These are phyloP conservation scores for Stenopsyche tienmushanensis DNA, from an alignment of 1,140 invertebrate species.

Conservation along the genomic window DNA sequence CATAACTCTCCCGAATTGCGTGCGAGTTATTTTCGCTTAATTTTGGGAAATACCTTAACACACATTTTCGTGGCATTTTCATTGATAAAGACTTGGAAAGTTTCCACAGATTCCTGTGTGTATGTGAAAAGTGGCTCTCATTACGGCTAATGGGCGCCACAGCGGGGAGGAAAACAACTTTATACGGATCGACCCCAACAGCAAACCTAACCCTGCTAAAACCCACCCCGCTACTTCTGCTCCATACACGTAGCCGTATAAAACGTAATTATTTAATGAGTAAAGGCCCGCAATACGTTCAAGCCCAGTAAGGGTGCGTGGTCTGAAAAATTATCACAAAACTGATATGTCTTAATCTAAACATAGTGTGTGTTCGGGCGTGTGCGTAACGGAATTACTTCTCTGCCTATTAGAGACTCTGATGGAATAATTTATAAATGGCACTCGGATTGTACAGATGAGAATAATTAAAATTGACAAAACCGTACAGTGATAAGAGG, in stretches of 20 bases:
- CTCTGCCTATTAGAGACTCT: too few species aligned
- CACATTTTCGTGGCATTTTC: slow-evolving; percentile 10
- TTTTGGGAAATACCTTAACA: slow-evolving; percentile 2
- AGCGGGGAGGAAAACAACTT: slow-evolving; percentile 5
- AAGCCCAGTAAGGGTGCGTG: too few species aligned
- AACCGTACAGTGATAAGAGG: too few species aligned
- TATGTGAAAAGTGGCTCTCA: slow-evolving; percentile 13
- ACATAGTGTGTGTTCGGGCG: too few species aligned
- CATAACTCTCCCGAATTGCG: too few species aligned
- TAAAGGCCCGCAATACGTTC: not conserved
- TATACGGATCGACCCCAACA: not conserved
- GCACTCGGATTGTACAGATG: too few species aligned
- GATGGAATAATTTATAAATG: too few species aligned
- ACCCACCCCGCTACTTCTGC: too few species aligned
- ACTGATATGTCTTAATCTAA: not conserved
- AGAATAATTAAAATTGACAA: too few species aligned
- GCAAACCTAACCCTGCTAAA: too few species aligned
- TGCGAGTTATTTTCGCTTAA: slow-evolving; percentile 7
- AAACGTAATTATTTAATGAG: slow-evolving; percentile 9
- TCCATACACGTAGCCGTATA: not conserved
- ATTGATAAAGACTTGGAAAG: slow-evolving; percentile 13
- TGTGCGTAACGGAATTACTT: too few species aligned
- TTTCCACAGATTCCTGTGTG: slow-evolving; percentile 1
- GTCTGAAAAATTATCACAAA: not conserved
- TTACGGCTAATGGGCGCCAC: slow-evolving; percentile 7